These are phyloP conservation scores for Rhabdophis nuchalis DNA, from an alignment of 2,797 vertebrate species.

Conservation along the genomic window DNA sequence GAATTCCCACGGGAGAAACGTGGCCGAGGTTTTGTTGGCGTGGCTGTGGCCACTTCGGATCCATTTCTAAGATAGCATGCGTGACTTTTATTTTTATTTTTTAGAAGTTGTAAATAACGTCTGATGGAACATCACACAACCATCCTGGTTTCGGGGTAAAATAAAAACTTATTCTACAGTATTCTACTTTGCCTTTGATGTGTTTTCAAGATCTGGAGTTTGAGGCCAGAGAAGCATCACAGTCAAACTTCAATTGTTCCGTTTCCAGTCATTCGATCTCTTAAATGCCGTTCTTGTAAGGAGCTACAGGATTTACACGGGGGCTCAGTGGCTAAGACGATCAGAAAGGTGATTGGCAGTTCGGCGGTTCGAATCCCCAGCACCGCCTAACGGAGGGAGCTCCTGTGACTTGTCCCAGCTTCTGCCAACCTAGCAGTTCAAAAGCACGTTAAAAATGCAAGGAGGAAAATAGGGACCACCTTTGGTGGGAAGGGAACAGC, in stretches of 20 bases:
- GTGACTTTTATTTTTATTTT: slow-evolving; percentile 54
- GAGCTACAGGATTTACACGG: too few relatives aligned
- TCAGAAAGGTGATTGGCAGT: too few relatives aligned
- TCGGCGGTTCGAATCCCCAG: too few relatives aligned
- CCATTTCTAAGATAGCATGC: slow-evolving; percentile 70
- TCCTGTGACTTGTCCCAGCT: too few relatives aligned
- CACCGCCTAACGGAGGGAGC: too few relatives aligned
- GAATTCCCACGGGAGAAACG: background rate
- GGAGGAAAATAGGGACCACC: too few relatives aligned
- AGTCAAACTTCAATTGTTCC: background rate
- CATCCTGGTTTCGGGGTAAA: slow-evolving; percentile 75
- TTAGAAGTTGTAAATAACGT: slow-evolving; percentile 74
- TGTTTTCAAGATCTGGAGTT: slow-evolving; percentile 52
- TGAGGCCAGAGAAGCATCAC: slow-evolving; percentile 1
- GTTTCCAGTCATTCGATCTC: background rate
- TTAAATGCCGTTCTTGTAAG: background rate
- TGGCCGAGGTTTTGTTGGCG: background rate
- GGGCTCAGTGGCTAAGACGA: too few relatives aligned
- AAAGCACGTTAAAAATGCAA: too few relatives aligned
- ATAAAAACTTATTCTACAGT: slow-evolving; percentile 78
- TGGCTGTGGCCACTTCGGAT: background rate
- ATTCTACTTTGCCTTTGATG: slow-evolving; percentile 45
- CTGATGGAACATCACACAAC: slow-evolving; percentile 71
- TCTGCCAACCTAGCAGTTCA: too few relatives aligned
- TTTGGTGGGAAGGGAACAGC: too few relatives aligned